A percentile compares a stretch with the other conserved stretches of the same genome.
Conservation (phyloP, 2,797 vertebrate species). For the Mormyrops attenuatus region DNA sequence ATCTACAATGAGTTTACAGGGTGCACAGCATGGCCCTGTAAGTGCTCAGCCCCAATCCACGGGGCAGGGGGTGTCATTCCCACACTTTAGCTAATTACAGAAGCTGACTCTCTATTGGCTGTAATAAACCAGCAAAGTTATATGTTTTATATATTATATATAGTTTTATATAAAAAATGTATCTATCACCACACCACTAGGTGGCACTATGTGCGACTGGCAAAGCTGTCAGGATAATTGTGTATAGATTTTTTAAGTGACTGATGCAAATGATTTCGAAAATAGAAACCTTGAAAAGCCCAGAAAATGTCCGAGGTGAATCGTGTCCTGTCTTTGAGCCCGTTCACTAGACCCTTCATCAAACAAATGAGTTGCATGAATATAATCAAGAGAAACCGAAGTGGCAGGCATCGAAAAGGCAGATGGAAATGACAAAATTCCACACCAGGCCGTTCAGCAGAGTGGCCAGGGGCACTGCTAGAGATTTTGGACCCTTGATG, state of each 20-base stretch:
- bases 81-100: not conserved
- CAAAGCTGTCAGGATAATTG: not conserved
- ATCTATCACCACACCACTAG: slow-evolving; percentile 22
- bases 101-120: not conserved
- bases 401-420: not conserved
- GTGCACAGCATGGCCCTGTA: not conserved
- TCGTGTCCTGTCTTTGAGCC: not conserved
- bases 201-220: slow-evolving; percentile 18
- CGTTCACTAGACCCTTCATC: not conserved
- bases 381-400: not conserved
- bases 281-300: slow-evolving; percentile 5
- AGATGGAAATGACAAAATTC: not conserved
- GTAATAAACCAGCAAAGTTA: not conserved
- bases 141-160: not conserved
- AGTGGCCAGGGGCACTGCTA: not conserved
- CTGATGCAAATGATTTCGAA: slow-evolving; percentile 36
- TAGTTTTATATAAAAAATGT: not conserved
- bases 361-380: not conserved
- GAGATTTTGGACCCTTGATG: not conserved
- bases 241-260: slow-evolving; percentile 34
- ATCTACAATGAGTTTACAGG: not conserved
- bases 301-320: not conserved
- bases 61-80: not conserved
- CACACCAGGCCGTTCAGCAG: not conserved
- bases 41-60: not conserved